Conservation (phyloP, 1,140 invertebrate genomes). For the Pseudomyrmex sp. region DNA sequence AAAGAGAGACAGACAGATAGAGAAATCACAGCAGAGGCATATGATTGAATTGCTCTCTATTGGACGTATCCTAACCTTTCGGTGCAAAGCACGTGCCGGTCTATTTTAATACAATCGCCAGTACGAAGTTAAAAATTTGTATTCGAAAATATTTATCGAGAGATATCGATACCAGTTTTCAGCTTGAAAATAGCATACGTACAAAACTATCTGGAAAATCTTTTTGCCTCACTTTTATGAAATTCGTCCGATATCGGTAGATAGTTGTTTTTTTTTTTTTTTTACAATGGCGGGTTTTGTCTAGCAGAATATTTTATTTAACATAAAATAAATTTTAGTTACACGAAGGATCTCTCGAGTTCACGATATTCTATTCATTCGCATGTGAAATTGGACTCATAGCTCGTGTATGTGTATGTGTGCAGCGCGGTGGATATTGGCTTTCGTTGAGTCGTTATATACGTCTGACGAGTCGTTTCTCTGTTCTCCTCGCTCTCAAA, state of each 20-base stretch:
- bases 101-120: background rate
- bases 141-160: background rate
- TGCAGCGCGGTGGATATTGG: conserved; percentile 64
- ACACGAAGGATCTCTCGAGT: too few species aligned
- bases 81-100: background rate
- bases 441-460: conserved; percentile 65
- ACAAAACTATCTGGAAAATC: background rate
- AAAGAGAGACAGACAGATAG: background rate
- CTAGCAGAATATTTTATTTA: conserved; percentile 7
- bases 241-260: background rate
- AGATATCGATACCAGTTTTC: background rate
- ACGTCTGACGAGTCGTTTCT: conserved; percentile 62
- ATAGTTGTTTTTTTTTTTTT: background rate
- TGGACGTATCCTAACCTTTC: background rate
- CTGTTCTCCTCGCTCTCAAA: conserved; percentile 52
- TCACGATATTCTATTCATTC: conserved; percentile 27
- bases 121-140: background rate
- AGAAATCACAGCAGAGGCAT: background rate
- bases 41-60: conserved; percentile 29
- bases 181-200: background rate
- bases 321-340: background rate
- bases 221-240: background rate
- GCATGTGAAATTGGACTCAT: conserved; percentile 66
- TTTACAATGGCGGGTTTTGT: background rate
- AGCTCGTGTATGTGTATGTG: conserved; percentile 30